Base-by-base conservation (phyloP, 2,797 vertebrate genomes). In the Holocentrus rufus region DNA sequence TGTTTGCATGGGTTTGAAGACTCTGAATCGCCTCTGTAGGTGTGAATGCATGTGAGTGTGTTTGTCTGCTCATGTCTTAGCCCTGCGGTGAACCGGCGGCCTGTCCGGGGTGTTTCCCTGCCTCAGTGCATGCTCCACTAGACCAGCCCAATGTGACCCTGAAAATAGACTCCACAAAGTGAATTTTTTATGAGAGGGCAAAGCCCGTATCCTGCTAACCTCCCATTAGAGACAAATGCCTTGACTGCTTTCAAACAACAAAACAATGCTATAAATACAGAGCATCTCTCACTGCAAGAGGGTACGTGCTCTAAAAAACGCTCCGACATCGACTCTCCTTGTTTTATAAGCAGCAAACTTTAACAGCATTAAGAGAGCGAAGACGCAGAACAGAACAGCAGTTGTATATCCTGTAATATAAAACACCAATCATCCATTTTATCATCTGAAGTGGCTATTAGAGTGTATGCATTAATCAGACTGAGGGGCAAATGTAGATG, bases 341-440 rank as follows among this genome's bases (percentile, higher is more conserved):
- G 59, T 31, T 18, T 36, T 20, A 46, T 36, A 14, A 18, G 65
- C 17, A 56, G 56, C 23, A 9, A 63, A 76, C 76, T 81, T 76
- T 56, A 58, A 47, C 31, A 22, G 18, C 23, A 27, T 39, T 8
- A 72, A 71, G 30, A 74, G 71, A 74, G 65, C 47, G 46, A 58
- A 54, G 63, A 69, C 60, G 77, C 66, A 69, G 73, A 77, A 57
- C 2, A 3, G 54, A 64, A 57, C 65, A 55, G 81, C 78, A 52
- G 81, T 67, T 22, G 25, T 68, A 74, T 22, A 22, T 82, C 55
- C 77, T 79, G 60, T 64, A 31, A 76, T 69, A 78, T 75, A 80
- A 89, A 90, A 87, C 87, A 89, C 82, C 84, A 88, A 84, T 90
- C 90, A 89, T 91, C 85, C 81, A 71, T 92, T 92, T 88, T 88